These are phyloP conservation scores for Lithophane semibrunnea DNA, from an alignment of 2,888 invertebrate species.

Conservation along the genomic window DNA sequence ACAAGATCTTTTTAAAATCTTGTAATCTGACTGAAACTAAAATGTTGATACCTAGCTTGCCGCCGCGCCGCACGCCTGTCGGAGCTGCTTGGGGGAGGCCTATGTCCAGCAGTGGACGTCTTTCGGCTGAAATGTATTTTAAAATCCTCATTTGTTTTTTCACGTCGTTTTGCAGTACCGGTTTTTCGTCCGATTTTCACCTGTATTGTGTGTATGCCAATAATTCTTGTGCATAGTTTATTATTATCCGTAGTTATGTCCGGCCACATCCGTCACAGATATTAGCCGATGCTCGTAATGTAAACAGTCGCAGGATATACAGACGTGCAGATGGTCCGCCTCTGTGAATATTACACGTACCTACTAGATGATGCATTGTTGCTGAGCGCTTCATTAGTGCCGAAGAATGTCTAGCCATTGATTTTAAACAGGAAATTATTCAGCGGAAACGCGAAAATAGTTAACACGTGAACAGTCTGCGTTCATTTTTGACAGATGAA, in stretches of 20 bases:
- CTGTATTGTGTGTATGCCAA: constrained; percentile 54
- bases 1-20: too few species aligned
- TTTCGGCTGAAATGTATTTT: not conserved
- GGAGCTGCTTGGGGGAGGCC: too few species aligned
- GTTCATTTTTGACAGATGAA: not conserved
- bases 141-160: constrained; percentile 1
- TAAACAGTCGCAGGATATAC: constrained; percentile 55
- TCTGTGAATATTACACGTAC: not conserved
- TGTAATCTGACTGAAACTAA: too few species aligned
- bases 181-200: constrained; percentile 39
- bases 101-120: too few species aligned
- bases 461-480: not conserved
- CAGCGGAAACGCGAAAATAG: too few species aligned
- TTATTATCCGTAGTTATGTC: constrained; percentile 50
- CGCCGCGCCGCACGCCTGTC: too few species aligned
- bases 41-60: too few species aligned
- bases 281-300: constrained; percentile 25
- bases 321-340: constrained; percentile 44
- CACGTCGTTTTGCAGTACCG: not conserved
- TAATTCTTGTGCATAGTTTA: constrained; percentile 43
- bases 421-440: not conserved
- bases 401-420: constrained; percentile 1
- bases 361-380: constrained; percentile 23
- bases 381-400: constrained; percentile 17
- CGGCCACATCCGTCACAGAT: constrained; percentile 58